These are phyloP conservation scores for Brachionus koreanus DNA, from an alignment of 1,140 invertebrate species.

Conservation along the genomic window DNA sequence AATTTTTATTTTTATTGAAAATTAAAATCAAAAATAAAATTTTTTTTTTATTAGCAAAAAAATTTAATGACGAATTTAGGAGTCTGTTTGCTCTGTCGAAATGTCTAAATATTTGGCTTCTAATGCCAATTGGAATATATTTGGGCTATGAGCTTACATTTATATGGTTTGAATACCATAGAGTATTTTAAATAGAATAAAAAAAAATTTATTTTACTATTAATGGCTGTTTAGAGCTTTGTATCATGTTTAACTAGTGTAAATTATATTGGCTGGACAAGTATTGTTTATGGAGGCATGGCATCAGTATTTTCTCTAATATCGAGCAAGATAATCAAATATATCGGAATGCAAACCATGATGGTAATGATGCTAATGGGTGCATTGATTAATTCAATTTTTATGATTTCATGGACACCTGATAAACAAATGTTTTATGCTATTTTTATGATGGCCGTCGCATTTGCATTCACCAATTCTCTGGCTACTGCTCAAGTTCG, in stretches of 20 bases:
- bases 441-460: conserved; percentile 15
- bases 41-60: conserved; percentile 1
- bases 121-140: conserved; percentile 6
- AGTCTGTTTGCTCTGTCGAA: conserved; percentile 17
- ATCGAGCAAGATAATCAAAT: neutral
- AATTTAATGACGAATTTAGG: conserved; percentile 32
- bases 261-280: conserved; percentile 41
- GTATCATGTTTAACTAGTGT: conserved; percentile 21
- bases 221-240: conserved; percentile 12
- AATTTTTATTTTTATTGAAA: neutral
- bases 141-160: conserved; percentile 35
- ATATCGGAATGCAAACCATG: neutral
- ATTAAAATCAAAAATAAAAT: neutral
- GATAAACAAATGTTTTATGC: neutral
- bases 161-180: conserved; percentile 36
- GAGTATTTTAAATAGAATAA: neutral
- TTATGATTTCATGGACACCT: conserved; percentile 38
- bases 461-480: conserved; percentile 28
- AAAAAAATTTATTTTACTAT: neutral
- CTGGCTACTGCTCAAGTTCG: conserved; percentile 21
- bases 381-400: conserved; percentile 25
- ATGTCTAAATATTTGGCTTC: conserved; percentile 32
- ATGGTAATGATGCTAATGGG: conserved; percentile 42
- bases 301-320: conserved; percentile 28
- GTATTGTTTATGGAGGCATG: conserved; percentile 14